A percentile compares a stretch with the other conserved stretches of the same genome.
These are phyloP conservation scores for Zaprionus africanus DNA, from an alignment of 1,140 invertebrate species.

Conservation along the genomic window DNA sequence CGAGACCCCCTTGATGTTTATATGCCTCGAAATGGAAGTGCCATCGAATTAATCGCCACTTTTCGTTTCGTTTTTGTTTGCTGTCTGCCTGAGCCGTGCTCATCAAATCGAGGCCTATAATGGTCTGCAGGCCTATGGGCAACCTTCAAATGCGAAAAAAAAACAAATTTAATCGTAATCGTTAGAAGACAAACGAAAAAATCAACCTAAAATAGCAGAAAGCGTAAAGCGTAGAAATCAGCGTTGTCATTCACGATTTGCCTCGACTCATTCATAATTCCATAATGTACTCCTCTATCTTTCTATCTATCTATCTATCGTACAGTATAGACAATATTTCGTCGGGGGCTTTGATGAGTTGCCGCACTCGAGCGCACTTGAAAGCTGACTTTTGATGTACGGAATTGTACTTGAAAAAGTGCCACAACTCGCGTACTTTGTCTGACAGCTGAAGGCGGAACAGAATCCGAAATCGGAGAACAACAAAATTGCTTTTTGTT, in stretches of 20 bases:
- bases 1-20: slow-evolving; percentile 57
- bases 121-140: slow-evolving; percentile 52
- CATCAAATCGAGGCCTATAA: slow-evolving; percentile 64
- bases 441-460: slow-evolving; percentile 61
- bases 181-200: slow-evolving; percentile 45
- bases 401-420: slow-evolving; percentile 74
- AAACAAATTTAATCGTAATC: slow-evolving; percentile 24
- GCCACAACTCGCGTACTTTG: slow-evolving; percentile 60
- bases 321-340: slow-evolving; percentile 1
- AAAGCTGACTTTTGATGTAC: slow-evolving; percentile 71
- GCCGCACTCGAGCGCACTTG: slow-evolving; percentile 72
- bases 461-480: slow-evolving; percentile 36
- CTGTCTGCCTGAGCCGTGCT: slow-evolving; percentile 15
- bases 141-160: slow-evolving; percentile 55
- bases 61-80: slow-evolving; percentile 57
- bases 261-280: slow-evolving; percentile 74
- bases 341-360: slow-evolving; percentile 74
- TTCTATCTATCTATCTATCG: slow-evolving; percentile 1
- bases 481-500: slow-evolving; percentile 18
- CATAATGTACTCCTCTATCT: slow-evolving; percentile 7
- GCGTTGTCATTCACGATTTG: slow-evolving; percentile 65
- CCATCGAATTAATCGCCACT: slow-evolving; percentile 79
- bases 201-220: slow-evolving; percentile 38
- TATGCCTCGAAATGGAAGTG: slow-evolving; percentile 80
- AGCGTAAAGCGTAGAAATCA: slow-evolving; percentile 45